Conservation (phyloP, 2,113 vertebrate species). For the Daphoenositta chrysoptera region DNA sequence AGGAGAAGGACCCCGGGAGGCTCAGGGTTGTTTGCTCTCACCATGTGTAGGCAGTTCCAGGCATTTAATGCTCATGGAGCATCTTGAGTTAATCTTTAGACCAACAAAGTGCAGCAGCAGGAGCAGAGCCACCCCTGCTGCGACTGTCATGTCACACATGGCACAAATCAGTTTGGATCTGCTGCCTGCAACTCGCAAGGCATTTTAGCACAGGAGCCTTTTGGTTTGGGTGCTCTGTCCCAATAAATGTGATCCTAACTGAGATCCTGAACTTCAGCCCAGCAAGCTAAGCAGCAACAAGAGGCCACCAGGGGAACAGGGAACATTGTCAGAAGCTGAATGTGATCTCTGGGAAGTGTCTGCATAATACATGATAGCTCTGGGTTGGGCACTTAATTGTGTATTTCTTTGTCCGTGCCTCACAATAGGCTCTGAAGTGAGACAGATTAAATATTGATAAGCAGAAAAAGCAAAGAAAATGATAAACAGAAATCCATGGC, state of each 20-base stretch:
- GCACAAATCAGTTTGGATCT: background rate
- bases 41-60: background rate
- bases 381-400: background rate
- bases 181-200: background rate
- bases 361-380: conserved; percentile 6
- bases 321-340: background rate
- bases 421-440: background rate
- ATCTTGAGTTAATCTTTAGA: conserved; percentile 48
- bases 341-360: background rate
- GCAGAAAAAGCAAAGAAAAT: background rate
- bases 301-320: background rate
- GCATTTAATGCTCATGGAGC: background rate
- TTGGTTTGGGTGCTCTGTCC: background rate
- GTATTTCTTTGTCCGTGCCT: background rate
- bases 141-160: background rate
- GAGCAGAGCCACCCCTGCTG: conserved; percentile 2
- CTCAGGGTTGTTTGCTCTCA: background rate
- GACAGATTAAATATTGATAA: conserved; percentile 34
- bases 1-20: background rate
- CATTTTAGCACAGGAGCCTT: background rate
- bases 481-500: background rate
- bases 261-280: background rate
- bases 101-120: background rate
- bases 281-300: background rate
- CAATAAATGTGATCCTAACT: background rate